phyloP scores from a whole-genome alignment of 2,113 vertebrate genomes.

The Egretta garzetta region DNA sequence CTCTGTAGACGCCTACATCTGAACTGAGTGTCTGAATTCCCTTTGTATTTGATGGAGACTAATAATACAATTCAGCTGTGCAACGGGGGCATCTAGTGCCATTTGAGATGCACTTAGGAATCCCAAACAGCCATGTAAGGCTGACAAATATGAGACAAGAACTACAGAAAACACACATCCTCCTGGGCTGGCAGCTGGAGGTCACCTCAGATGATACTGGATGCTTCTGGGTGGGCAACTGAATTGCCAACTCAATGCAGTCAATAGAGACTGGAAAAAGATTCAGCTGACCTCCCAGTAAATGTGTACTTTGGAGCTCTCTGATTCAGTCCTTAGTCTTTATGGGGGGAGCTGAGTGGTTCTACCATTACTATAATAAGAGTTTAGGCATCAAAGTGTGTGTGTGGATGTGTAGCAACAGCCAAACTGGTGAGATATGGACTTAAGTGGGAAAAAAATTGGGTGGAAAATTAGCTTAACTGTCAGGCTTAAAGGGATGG shows the following conservation, averaged over 20 bases:
- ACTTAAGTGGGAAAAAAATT: not conserved
- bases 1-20: not conserved
- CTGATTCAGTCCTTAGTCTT: not conserved
- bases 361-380: not conserved
- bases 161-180: not conserved
- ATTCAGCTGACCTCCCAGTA: not conserved
- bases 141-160: not conserved
- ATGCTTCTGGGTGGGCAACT: not conserved
- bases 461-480: not conserved
- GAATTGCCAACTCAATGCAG: not conserved
- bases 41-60: not conserved
- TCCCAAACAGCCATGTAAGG: not conserved
- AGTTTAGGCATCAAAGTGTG: not conserved
- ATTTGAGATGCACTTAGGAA: not conserved
- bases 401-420: not conserved
- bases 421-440: not conserved
- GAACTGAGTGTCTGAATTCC: not conserved
- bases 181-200: not conserved
- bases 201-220: not conserved
- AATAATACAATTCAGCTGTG: not conserved
- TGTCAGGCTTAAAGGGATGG: not conserved
- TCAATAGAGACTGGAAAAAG: not conserved
- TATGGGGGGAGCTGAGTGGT: not conserved
- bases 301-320: not conserved
- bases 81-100: not conserved